Evolutionary conservation across 2,113 vertebrate species (phyloP).

Genomic region (Oxygymnocypris stewartii): DNA sequence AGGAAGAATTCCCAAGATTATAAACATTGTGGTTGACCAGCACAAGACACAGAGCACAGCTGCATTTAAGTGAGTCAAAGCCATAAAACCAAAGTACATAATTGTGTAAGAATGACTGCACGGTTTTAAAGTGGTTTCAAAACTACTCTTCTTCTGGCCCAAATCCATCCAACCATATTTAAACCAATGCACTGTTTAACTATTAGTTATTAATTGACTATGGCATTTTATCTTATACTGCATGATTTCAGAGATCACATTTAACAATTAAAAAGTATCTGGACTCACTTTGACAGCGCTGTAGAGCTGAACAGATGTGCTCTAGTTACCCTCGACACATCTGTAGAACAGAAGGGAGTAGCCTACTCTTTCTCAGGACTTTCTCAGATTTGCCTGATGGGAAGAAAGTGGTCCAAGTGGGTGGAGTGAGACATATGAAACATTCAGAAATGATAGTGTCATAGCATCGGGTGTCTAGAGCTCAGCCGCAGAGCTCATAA

Average conservation of each 20-base stretch:
- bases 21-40: conserved; percentile 5
- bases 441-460: conserved; percentile 21
- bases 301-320: conserved; percentile 25
- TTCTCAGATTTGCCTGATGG: conserved; percentile 28
- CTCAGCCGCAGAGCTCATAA: background rate
- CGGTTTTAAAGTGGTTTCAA: background rate
- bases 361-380: background rate
- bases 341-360: conserved; percentile 22
- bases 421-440: conserved; percentile 32
- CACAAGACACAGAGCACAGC: background rate
- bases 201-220: background rate
- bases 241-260: background rate
- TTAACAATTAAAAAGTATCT: background rate
- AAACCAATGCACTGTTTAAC: background rate
- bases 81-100: background rate
- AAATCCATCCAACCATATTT: background rate
- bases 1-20: background rate
- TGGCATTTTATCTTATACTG: background rate
- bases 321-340: background rate
- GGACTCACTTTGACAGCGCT: background rate
- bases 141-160: background rate
- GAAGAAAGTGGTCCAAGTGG: conserved; percentile 13
- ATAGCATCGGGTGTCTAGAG: background rate
- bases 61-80: conserved; percentile 8
- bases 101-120: background rate